Conservation (phyloP, 2,797 vertebrate genomes). For the Typhlichthys subterraneus region DNA sequence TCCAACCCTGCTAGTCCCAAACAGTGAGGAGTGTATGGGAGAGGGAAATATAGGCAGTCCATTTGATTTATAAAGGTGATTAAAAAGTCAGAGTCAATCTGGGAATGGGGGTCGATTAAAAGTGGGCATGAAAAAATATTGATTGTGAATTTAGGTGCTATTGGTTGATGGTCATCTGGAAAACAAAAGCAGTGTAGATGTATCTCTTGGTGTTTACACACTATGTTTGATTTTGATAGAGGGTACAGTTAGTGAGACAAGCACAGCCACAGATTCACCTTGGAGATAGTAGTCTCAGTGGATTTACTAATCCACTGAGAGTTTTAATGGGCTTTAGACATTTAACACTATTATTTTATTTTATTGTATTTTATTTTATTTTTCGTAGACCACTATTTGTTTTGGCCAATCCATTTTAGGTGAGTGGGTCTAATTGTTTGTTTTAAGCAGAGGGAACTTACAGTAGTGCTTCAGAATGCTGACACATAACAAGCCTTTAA, state of each 20-base stretch:
- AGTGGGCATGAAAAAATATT: conserved; percentile 17
- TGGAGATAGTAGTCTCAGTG: conserved; percentile 25
- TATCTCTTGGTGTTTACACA: conserved; percentile 58
- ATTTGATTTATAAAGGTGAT: conserved; percentile 5
- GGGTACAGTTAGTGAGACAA: conserved; percentile 24
- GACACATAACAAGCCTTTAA: conserved; percentile 17
- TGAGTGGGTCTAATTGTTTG: not conserved
- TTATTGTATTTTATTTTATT: not conserved
- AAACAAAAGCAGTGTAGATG: conserved; percentile 39
- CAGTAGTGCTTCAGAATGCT: conserved; percentile 5
- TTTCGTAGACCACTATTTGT: conserved; percentile 4
- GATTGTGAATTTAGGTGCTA: conserved; percentile 23
- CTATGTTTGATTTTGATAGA: conserved; percentile 53
- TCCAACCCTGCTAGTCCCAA: conserved; percentile 57
- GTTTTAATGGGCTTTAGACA: conserved; percentile 3
- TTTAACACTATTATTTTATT: conserved; percentile 2
- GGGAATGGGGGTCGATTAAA: conserved; percentile 11
- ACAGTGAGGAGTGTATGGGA: conserved; percentile 62
- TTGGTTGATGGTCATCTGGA: conserved; percentile 19
- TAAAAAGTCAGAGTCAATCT: not conserved
- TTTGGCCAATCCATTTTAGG: conserved; percentile 5
- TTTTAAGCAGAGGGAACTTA: conserved; percentile 4
- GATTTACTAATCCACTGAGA: conserved; percentile 18
- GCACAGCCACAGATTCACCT: conserved; percentile 40
- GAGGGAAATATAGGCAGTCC: not conserved